phyloP scores from a whole-genome alignment of 2,113 vertebrate species.

The Hemichromis elongatus region DNA sequence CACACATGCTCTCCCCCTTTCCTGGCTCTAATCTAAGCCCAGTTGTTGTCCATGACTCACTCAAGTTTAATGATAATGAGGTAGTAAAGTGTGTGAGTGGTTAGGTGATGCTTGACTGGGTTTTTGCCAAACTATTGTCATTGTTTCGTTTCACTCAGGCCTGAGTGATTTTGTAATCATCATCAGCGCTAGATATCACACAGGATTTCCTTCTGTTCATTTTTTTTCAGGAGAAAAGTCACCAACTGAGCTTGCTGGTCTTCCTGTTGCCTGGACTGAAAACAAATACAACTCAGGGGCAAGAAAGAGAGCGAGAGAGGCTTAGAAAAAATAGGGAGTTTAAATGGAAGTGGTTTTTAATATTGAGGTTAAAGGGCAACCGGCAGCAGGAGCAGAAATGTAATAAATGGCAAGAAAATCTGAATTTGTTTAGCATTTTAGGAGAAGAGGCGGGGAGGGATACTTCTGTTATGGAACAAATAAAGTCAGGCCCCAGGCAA shows the following conservation, averaged over 20 bases:
- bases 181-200: conserved; percentile 42
- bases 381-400: neutral
- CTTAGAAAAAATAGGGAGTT: neutral
- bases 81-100: neutral
- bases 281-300: neutral
- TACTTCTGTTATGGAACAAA: neutral
- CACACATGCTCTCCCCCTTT: neutral
- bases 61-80: conserved; percentile 23
- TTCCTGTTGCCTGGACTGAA: conserved; percentile 48
- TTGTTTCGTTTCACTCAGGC: conserved; percentile 41
- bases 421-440: neutral
- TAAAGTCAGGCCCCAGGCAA: neutral
- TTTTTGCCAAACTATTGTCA: conserved; percentile 28
- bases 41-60: conserved; percentile 33
- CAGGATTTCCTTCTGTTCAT: conserved; percentile 64
- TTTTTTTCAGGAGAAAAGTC: conserved; percentile 39
- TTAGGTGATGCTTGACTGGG: neutral
- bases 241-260: conserved; percentile 5
- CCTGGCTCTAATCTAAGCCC: neutral
- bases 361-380: neutral
- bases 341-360: neutral
- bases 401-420: neutral
- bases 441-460: neutral
- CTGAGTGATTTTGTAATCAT: conserved; percentile 19
- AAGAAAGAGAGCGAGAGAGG: neutral